A percentile compares a stretch with the other conserved stretches of the same genome.
phyloP scores from a whole-genome alignment of 2,113 vertebrate species.

The Pseudorasbora parva region DNA sequence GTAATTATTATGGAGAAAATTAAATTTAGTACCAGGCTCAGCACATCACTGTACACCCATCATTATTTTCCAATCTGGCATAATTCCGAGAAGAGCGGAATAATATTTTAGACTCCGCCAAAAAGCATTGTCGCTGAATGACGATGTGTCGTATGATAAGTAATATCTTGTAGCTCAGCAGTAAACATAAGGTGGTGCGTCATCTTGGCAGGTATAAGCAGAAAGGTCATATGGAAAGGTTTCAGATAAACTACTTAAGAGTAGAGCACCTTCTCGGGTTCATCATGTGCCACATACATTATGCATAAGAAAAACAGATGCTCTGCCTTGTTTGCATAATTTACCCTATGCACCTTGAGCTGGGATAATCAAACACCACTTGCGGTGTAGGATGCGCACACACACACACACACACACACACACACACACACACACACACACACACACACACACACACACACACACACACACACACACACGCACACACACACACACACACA shows the following conservation, averaged over 20 bases:
- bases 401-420: background rate
- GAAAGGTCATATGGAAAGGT: slow-evolving; percentile 51
- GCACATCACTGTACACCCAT: background rate
- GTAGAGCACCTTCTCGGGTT: slow-evolving; percentile 22
- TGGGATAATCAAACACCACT: slow-evolving; percentile 20
- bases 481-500: too few relatives aligned
- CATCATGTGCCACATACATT: slow-evolving; percentile 53
- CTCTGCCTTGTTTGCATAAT: slow-evolving; percentile 48
- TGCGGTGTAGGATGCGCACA: background rate
- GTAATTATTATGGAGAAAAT: background rate
- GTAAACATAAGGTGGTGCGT: slow-evolving; percentile 37
- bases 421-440: too few relatives aligned
- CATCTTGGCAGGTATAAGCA: slow-evolving; percentile 37
- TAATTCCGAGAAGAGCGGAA: background rate
- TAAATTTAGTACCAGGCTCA: background rate
- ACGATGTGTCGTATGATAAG: background rate
- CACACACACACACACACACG: too few relatives aligned
- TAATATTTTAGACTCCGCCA: background rate
- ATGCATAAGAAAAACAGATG: slow-evolving; percentile 54
- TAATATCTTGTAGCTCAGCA: slow-evolving; percentile 18
- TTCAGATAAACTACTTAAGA: slow-evolving; percentile 47
- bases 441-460: too few relatives aligned
- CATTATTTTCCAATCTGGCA: background rate
- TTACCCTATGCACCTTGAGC: slow-evolving; percentile 47
- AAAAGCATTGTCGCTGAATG: background rate